Percentiles rank a stretch among this genome's conserved stretches.
Evolutionary conservation across 2,888 invertebrate species (phyloP).

Genomic region (Augiades crinisus): DNA sequence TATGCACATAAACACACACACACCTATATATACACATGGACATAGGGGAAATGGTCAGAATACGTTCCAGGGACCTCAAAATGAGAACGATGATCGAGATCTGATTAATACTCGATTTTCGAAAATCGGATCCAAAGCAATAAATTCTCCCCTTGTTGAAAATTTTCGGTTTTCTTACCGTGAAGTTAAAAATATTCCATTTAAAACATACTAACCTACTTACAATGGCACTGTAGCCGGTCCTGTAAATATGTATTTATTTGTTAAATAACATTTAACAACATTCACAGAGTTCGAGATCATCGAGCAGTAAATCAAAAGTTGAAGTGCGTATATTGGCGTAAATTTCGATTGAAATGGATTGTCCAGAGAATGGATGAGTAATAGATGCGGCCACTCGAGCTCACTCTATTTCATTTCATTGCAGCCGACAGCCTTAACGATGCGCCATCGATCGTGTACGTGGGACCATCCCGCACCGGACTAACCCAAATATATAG

Average conservation of each 20-base stretch:
- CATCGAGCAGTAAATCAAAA: constrained; percentile 29
- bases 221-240: no score
- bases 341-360: constrained; percentile 40
- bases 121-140: no score
- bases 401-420: constrained; percentile 39
- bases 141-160: no score
- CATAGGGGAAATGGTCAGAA: no score
- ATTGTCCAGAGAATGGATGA: constrained; percentile 41
- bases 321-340: constrained; percentile 34
- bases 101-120: no score
- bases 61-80: no score
- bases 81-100: no score
- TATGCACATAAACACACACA: no score
- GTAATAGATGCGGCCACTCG: constrained; percentile 42
- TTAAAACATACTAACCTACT: no score
- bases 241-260: constrained; percentile 11
- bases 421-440: constrained; percentile 39
- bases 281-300: constrained; percentile 10
- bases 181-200: no score
- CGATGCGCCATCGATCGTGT: constrained; percentile 38
- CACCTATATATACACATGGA: no score
- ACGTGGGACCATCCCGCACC: constrained; percentile 28
- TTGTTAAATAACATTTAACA: constrained; percentile 19
- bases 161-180: no score
- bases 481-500: constrained; percentile 20